Conservation (phyloP, 37 sponge, comb jelly and placozoan genomes). For the Halisarca cf. caerulea region DNA sequence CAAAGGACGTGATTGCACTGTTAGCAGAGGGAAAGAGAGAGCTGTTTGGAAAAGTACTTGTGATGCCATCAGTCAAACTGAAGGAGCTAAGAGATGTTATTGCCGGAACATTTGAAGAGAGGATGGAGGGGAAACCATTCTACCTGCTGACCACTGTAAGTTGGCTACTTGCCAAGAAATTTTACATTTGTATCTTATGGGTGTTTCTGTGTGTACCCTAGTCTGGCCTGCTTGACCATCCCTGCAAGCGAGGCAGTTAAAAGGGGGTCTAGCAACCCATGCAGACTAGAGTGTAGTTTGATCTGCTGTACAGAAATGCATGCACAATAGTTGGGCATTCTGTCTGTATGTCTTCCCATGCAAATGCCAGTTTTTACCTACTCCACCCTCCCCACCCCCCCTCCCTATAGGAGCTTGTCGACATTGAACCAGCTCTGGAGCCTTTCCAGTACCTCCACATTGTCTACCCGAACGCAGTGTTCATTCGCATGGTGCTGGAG, state of each 20-base stretch:
- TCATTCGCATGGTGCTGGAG: conserved; percentile 43
- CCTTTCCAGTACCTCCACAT: conserved; percentile 76
- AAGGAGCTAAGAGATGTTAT: conserved; percentile 68
- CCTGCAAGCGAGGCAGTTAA: too few relatives aligned
- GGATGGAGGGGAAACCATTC: conserved; percentile 66
- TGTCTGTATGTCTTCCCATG: background rate
- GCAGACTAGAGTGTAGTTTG: too few relatives aligned
- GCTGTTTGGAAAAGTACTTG: conserved; percentile 47
- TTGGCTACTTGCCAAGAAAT: too few relatives aligned
- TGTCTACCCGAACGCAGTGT: conserved; percentile 66
- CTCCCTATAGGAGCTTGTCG: conserved; percentile 40
- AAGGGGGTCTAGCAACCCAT: too few relatives aligned
- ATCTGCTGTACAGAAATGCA: too few relatives aligned
- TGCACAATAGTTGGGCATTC: too few relatives aligned
- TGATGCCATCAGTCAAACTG: conserved; percentile 70
- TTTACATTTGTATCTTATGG: too few relatives aligned
- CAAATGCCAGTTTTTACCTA: background rate
- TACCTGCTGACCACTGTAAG: conserved; percentile 68
- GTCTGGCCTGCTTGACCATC: too few relatives aligned
- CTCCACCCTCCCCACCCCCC: background rate
- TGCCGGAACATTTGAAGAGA: conserved; percentile 50
- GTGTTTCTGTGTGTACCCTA: too few relatives aligned
- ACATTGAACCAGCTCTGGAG: conserved; percentile 80
- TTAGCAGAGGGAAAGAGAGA: conserved; percentile 43
- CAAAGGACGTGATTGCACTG: conserved; percentile 51